phyloP scores from a whole-genome alignment of 2,888 invertebrate genomes.

The Drosophila atroscutellata region DNA sequence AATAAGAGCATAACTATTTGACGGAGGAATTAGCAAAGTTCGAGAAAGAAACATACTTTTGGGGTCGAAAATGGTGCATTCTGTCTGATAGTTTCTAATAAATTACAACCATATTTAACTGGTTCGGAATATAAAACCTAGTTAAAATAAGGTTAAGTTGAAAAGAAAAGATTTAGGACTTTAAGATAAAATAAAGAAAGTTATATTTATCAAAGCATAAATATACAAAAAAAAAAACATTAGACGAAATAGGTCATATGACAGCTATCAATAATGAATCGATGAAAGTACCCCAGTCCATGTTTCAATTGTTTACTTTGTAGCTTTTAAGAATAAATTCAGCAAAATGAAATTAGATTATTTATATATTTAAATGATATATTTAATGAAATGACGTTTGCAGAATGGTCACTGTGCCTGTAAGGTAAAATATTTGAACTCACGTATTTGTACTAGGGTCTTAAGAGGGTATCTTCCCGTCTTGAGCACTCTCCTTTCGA shows the following conservation, averaged over 20 bases:
- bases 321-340: neutral
- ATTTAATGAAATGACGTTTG: neutral
- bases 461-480: neutral
- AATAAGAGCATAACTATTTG: neutral
- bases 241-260: neutral
- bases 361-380: neutral
- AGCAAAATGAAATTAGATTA: neutral
- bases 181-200: neutral
- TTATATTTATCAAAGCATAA: neutral
- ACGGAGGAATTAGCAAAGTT: neutral
- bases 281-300: no score
- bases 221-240: neutral
- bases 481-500: neutral
- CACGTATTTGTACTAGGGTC: neutral
- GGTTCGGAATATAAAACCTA: neutral
- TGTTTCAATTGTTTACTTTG: neutral
- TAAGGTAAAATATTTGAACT: neutral
- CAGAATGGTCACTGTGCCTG: neutral
- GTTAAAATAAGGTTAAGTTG: neutral
- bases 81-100: neutral
- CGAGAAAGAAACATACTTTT: fast-evolving
- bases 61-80: neutral
- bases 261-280: neutral
- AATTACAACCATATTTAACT: neutral
- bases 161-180: no score